Evolutionary conservation across 2,113 vertebrate species (phyloP).

Genomic region (Seriola dumerili): DNA sequence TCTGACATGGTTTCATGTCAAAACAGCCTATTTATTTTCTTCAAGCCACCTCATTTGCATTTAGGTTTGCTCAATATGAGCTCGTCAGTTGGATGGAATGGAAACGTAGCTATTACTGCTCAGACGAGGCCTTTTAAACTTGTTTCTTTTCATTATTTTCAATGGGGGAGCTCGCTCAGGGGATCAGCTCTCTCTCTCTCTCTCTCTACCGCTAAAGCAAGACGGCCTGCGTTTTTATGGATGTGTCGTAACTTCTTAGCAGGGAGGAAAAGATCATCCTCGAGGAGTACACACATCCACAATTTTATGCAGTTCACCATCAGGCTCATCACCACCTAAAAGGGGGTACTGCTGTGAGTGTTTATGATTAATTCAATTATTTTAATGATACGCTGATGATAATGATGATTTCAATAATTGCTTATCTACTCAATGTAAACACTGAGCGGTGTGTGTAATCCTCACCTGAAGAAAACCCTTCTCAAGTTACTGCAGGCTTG

Average conservation of each 20-base stretch:
- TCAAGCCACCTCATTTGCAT: constrained; percentile 43
- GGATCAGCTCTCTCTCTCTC: constrained; percentile 21
- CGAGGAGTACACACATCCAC: not conserved
- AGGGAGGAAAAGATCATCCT: constrained; percentile 18
- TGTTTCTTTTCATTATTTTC: constrained; percentile 48
- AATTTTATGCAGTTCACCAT: not conserved
- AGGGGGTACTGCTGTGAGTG: constrained; percentile 8
- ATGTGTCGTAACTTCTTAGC: constrained; percentile 24
- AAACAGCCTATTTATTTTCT: constrained; percentile 35
- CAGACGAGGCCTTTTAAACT: constrained; percentile 29
- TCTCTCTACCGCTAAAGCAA: constrained; percentile 25
- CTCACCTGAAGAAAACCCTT: not conserved
- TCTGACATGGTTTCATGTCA: constrained; percentile 30
- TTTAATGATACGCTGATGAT: constrained; percentile 23
- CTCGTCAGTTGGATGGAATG: constrained; percentile 1
- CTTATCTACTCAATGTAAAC: constrained; percentile 22
- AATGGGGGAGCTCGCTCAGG: constrained; percentile 16
- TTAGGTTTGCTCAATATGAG: constrained; percentile 21
- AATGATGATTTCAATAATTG: constrained; percentile 19
- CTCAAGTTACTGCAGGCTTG: not conserved
- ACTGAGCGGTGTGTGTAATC: constrained; percentile 1
- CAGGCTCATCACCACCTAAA: constrained; percentile 2
- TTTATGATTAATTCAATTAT: constrained; percentile 40
- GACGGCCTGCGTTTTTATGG: not conserved
- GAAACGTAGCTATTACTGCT: constrained; percentile 31